phyloP scores from a whole-genome alignment of 2,797 vertebrate species.

The Gymnothorax reevesii region DNA sequence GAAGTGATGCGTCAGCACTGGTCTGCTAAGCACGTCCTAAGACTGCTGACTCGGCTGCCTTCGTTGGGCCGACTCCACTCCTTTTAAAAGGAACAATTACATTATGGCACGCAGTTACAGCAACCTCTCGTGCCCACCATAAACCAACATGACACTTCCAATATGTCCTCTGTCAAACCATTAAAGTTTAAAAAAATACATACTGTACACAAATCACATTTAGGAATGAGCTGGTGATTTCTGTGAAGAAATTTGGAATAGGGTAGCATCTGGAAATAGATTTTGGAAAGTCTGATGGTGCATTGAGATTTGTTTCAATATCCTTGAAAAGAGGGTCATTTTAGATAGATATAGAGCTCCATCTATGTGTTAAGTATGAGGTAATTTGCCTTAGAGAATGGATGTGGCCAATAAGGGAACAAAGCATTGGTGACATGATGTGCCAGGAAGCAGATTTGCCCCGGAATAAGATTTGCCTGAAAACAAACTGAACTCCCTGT shows the following conservation, averaged over 20 bases:
- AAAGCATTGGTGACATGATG: background rate
- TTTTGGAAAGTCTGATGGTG: background rate
- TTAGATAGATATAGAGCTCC: background rate
- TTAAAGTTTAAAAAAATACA: background rate
- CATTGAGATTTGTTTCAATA: background rate
- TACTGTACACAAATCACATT: background rate
- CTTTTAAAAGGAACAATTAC: conserved; percentile 17
- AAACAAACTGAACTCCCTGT: background rate
- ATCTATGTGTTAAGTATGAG: background rate
- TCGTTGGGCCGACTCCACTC: background rate
- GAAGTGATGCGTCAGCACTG: conserved; percentile 25
- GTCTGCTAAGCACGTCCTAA: background rate
- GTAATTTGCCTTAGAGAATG: background rate
- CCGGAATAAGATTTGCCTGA: background rate
- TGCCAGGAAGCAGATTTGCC: background rate
- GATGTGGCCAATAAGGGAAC: background rate
- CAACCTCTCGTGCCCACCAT: background rate
- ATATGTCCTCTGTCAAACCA: background rate
- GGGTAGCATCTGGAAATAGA: background rate
- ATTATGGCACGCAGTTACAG: background rate
- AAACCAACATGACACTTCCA: background rate
- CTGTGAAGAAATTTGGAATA: background rate
- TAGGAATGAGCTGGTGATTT: background rate
- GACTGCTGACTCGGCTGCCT: conserved; percentile 27
- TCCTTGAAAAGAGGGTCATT: no score